phyloP scores from a whole-genome alignment of 2,888 invertebrate species.

The Metalampra italica region DNA sequence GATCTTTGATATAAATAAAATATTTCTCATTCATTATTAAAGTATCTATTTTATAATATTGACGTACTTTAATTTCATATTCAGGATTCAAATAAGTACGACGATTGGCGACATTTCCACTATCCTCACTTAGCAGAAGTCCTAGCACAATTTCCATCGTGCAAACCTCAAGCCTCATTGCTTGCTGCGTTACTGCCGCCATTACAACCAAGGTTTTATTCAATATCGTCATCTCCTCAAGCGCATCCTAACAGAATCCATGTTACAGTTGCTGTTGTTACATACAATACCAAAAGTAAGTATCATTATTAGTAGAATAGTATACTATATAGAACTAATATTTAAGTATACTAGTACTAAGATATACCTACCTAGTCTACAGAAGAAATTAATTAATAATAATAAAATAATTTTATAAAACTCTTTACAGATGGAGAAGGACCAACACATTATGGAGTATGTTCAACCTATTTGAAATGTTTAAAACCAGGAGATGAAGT shows the following conservation, averaged over 20 bases:
- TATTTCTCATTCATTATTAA: neutral
- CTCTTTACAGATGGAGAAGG: constrained; percentile 84
- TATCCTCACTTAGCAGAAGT: constrained; percentile 93
- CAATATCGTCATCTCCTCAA: constrained; percentile 92
- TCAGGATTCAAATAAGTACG: constrained; percentile 91
- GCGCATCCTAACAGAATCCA: constrained; percentile 88
- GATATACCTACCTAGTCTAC: too few species aligned
- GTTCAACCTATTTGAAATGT: constrained; percentile 92
- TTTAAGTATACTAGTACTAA: neutral
- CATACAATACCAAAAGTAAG: constrained; percentile 88
- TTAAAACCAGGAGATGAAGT: constrained; percentile 82
- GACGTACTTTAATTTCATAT: constrained; percentile 1
- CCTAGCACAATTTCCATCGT: constrained; percentile 91
- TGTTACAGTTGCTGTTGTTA: constrained; percentile 93
- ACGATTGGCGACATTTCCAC: constrained; percentile 94
- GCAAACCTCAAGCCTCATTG: constrained; percentile 88
- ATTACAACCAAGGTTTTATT: constrained; percentile 95
- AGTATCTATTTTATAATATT: neutral
- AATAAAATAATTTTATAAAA: neutral
- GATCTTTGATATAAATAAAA: neutral
- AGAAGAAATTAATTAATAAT: too few species aligned
- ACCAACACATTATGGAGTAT: constrained; percentile 92
- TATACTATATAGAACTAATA: neutral
- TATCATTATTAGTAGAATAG: constrained; percentile 4
- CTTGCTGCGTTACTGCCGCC: constrained; percentile 89